Evolutionary conservation across 2,888 invertebrate genomes (phyloP).

Genomic region (Steromphala cineraria): DNA sequence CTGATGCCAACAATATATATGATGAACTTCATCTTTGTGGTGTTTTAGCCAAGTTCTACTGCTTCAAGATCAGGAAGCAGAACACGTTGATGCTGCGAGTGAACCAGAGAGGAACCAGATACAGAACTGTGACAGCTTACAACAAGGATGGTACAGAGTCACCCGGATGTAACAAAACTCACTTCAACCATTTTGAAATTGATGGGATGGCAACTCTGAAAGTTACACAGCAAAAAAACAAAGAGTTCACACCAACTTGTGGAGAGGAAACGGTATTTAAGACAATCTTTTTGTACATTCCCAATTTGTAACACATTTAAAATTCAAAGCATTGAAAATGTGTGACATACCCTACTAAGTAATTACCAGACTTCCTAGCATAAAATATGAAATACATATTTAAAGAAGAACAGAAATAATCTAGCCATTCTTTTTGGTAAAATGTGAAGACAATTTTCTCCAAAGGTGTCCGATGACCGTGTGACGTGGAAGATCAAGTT

Average conservation of each 20-base stretch:
- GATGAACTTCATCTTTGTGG: too few relatives aligned
- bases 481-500: constrained; percentile 13
- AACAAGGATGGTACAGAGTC: neutral
- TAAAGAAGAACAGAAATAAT: too few relatives aligned
- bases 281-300: too few relatives aligned
- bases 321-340: too few relatives aligned
- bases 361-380: too few relatives aligned
- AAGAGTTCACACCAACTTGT: neutral
- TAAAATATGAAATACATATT: too few relatives aligned
- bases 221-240: neutral
- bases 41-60: constrained; percentile 1
- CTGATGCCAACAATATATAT: too few relatives aligned
- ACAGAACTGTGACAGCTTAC: neutral
- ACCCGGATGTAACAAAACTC: neutral
- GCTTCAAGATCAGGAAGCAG: neutral
- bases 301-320: too few relatives aligned
- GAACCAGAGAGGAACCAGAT: neutral
- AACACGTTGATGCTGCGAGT: neutral
- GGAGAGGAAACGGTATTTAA: neutral
- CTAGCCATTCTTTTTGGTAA: too few relatives aligned
- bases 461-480: neutral
- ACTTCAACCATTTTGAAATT: neutral
- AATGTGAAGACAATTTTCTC: neutral
- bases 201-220: neutral
- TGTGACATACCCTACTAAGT: too few relatives aligned